Base-by-base conservation (phyloP, 2,797 vertebrate genomes). In the Rhodeus uyekii region DNA sequence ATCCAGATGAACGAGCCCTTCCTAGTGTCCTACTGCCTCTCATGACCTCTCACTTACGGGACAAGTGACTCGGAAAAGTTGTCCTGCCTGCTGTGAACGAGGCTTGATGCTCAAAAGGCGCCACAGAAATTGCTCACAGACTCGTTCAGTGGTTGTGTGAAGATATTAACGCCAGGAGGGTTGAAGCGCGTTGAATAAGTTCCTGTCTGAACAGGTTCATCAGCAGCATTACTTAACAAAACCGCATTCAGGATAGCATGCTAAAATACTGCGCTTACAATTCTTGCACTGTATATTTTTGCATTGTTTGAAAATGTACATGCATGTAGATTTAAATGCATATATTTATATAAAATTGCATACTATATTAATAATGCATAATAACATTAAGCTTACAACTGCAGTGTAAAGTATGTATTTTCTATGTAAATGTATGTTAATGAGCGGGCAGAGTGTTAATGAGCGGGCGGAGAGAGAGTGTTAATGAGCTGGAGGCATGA, bases 1-100 rank as follows among this genome's bases (percentile, higher is more conserved):
- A 16, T 65, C 13, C 39, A n/a, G 60, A 77, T 64, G 60, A 42
- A 50, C 19, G 60, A 48, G 29, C 76, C 19, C 60, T 77, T 65
- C 4, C 42, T 65, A 77, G 76, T 65, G 76, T 65, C 58, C 58
- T 9, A 64, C 16, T 2, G 39, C 29, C 13, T 77, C 24, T 38
- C 55, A 16, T 29, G 22, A 74, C 48, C 50, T 14, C 24, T 5
- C 16, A 0, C 53, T 22, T 6, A 48, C 27, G 2, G 1, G 44
- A 72, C 22, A 18, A 38, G 38, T 13, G 36, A 8, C 39, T 46
- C 3, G 5, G 38, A 61, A 39, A 12, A 14, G 38, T 16, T 13
- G 50, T 55, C 32, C 12, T 3, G 50, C 14, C 53, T 55, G n/a
- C 24, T 6, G 55, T 14, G 24, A 58, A 12, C 12, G 24, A 27